Conservation (phyloP, 2,797 vertebrate genomes). For the Coluber constrictor region DNA sequence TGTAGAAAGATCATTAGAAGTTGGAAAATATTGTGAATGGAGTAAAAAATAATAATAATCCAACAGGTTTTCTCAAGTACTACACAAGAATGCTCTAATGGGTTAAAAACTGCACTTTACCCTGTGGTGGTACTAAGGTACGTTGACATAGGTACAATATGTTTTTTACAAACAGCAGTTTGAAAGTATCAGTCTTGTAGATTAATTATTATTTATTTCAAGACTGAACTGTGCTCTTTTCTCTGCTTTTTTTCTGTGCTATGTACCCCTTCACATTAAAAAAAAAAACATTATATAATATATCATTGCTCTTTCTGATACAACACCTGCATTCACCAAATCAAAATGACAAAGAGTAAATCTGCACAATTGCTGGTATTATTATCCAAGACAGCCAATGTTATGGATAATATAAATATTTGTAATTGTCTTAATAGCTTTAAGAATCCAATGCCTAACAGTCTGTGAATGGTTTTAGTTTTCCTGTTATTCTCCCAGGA, state of each 20-base stretch:
- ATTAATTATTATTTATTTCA: slow-evolving; percentile 17
- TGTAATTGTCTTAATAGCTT: slow-evolving; percentile 23
- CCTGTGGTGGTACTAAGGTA: background rate
- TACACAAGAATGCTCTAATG: background rate
- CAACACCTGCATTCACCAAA: background rate
- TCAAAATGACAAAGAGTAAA: slow-evolving; percentile 27
- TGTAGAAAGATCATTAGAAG: background rate
- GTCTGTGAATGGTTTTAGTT: slow-evolving; percentile 37
- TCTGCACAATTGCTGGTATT: slow-evolving; percentile 1
- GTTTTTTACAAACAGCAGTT: background rate
- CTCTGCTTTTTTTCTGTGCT: background rate
- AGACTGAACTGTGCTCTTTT: background rate
- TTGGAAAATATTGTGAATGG: background rate
- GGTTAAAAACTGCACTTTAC: background rate
- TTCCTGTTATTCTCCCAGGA: slow-evolving; percentile 27
- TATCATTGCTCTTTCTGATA: slow-evolving; percentile 32
- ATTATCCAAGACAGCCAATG: slow-evolving; percentile 25
- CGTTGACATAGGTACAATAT: background rate
- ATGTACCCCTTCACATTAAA: background rate
- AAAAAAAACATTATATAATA: background rate
- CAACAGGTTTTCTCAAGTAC: background rate
- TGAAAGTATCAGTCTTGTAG: background rate
- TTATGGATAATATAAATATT: slow-evolving; percentile 23
- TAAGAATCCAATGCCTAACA: slow-evolving; percentile 31
- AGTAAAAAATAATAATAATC: background rate